These are phyloP conservation scores for Heteromurus nitidus DNA, from an alignment of 2,888 invertebrate genomes.

Conservation along the genomic window DNA sequence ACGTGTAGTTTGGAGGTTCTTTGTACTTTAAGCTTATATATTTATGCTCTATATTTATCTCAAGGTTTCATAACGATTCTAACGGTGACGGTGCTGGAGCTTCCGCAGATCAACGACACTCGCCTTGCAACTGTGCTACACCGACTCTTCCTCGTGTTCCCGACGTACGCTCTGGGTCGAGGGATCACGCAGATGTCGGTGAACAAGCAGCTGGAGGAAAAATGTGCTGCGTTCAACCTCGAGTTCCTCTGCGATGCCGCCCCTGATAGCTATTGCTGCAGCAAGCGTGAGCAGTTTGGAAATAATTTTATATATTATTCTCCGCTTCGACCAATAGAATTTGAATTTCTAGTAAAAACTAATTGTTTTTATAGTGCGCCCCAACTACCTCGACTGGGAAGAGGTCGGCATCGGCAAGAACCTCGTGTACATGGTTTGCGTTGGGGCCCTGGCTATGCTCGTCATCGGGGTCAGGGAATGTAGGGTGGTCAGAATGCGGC, in stretches of 20 bases:
- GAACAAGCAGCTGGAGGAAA: constrained; percentile 65
- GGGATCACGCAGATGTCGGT: constrained; percentile 70
- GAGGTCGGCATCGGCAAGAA: constrained; percentile 71
- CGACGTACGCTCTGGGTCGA: constrained; percentile 82
- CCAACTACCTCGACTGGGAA: constrained; percentile 70
- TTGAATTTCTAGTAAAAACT: background rate
- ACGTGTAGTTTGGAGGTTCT: background rate
- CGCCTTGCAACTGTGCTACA: constrained; percentile 80
- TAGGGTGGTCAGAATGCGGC: constrained; percentile 34
- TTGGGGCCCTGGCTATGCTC: constrained; percentile 58
- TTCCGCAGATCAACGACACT: constrained; percentile 80
- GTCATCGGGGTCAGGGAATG: constrained; percentile 66
- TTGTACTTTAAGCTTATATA: background rate
- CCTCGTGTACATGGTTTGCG: constrained; percentile 64
- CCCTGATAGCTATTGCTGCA: constrained; percentile 69
- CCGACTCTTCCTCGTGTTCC: constrained; percentile 82
- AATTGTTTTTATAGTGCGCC: constrained; percentile 58
- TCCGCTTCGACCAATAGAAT: too few species aligned
- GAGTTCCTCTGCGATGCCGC: constrained; percentile 71
- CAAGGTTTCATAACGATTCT: constrained; percentile 85
- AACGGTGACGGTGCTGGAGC: constrained; percentile 82
- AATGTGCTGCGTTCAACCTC: constrained; percentile 61
- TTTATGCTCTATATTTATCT: too few species aligned
- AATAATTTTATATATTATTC: background rate
- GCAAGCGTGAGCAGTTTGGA: constrained; percentile 60